Conservation (phyloP, 1,140 invertebrate genomes). For the Euura lappo region DNA sequence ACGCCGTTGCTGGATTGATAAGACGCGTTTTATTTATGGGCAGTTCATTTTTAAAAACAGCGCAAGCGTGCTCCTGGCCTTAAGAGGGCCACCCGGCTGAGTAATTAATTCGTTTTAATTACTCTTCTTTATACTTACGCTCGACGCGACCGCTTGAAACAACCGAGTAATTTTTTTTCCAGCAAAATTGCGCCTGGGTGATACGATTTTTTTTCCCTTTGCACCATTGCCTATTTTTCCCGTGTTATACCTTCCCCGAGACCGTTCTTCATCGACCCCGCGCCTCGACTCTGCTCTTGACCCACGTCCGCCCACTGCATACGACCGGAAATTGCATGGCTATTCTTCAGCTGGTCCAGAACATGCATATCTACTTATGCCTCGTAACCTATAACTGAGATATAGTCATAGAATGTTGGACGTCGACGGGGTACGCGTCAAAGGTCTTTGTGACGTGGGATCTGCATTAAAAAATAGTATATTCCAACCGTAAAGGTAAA, state of each 20-base stretch:
- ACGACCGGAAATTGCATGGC: neutral
- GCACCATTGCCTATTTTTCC: neutral
- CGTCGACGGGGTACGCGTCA: neutral
- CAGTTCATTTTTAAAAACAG: no score
- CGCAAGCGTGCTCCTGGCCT: neutral
- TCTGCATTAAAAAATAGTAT: neutral
- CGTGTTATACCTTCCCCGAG: neutral
- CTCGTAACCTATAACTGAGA: neutral
- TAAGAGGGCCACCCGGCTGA: neutral
- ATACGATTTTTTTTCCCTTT: neutral
- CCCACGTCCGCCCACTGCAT: neutral
- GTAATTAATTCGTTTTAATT: neutral
- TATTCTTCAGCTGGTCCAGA: neutral
- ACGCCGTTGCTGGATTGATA: no score
- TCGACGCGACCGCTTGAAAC: no score
- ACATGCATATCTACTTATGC: neutral
- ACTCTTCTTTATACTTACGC: neutral
- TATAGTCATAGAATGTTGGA: neutral
- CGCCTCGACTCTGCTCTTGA: neutral
- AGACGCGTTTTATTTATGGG: no score
- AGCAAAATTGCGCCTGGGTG: no score
- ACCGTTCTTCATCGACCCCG: neutral
- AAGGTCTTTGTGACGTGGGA: neutral
- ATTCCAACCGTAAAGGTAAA: neutral
- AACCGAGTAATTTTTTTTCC: no score